Percentiles rank a stretch among this genome's conserved stretches.
Evolutionary conservation across 2,797 vertebrate species (phyloP).

Genomic region (Pampus argenteus): DNA sequence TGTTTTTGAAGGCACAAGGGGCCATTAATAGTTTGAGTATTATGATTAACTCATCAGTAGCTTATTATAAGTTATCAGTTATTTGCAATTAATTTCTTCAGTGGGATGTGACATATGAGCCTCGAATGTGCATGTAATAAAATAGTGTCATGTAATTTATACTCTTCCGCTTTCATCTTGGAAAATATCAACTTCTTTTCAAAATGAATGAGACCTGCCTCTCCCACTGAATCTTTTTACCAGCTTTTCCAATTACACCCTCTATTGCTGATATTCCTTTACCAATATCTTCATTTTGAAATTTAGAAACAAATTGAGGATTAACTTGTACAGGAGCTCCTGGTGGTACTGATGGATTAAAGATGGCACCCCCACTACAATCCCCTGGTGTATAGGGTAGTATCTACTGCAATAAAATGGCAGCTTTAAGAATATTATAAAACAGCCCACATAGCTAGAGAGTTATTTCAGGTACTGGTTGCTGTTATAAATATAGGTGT

Average conservation of each 20-base stretch:
- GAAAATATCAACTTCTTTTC: slow-evolving; percentile 6
- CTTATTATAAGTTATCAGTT: slow-evolving; percentile 37
- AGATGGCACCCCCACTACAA: background rate
- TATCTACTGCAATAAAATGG: slow-evolving; percentile 18
- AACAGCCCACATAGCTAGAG: slow-evolving; percentile 8
- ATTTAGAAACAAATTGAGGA: slow-evolving; percentile 12
- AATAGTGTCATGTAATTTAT: slow-evolving; percentile 25
- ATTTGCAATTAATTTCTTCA: slow-evolving; percentile 43
- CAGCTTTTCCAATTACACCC: background rate
- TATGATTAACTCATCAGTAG: slow-evolving; percentile 41
- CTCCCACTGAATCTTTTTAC: background rate
- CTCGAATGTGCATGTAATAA: slow-evolving; percentile 13
- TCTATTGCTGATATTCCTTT: background rate
- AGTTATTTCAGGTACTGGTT: slow-evolving; percentile 27
- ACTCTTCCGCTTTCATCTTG: slow-evolving; percentile 25
- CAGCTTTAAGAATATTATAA: slow-evolving; percentile 15
- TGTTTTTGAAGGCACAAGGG: slow-evolving; percentile 31
- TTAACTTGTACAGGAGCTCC: slow-evolving; percentile 23
- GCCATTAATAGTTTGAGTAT: slow-evolving; percentile 32
- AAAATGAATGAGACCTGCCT: slow-evolving; percentile 25
- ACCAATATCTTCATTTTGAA: background rate
- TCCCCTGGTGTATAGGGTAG: slow-evolving; percentile 12
- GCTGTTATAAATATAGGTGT: slow-evolving; percentile 3
- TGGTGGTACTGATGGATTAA: no score
- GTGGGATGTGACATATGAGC: slow-evolving; percentile 1